Evolutionary conservation across 1,140 invertebrate species (phyloP), one percentile per base, ranked within the genome.

Genomic region (Medauroidea extradentata): DNA sequence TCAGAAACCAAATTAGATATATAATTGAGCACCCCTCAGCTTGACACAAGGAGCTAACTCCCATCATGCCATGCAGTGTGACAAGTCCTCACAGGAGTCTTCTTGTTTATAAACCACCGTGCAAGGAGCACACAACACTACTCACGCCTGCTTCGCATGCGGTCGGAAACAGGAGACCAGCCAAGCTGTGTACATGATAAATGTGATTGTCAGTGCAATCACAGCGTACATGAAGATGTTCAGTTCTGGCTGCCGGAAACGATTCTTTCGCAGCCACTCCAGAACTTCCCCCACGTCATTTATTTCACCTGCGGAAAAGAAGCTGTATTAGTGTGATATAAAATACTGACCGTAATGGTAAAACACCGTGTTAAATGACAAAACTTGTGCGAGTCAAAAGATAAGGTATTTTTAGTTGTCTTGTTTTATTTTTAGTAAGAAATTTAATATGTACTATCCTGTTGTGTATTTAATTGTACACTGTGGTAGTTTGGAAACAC

Each of bases 161-260:
- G 85, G 78, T 66, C 88, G 87, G 71, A 96, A 93, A 74, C 92
- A 95, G 70, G 94, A 92, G 38, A 96, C 77, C 18, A 96, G 76
- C 73, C 96, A 94, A 11, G 90, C 85, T 1, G 94, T 96, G 73
- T 96, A 96, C 71, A 94, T 79, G 3, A 94, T 80, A 68, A 96
- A 96, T 23, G 89, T 86, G 61, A 92, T 76, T 49, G 88, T 87
- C 56, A 95, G 85, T 0, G 90, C 91, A 66, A 92, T 86, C 64
- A 96, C 78, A 52, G 89, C 91, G 71, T 95, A 96, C 93, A 96
- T 95, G 71, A 96, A 96, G 58, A 96, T 84, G 69, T 94, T 96
- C 16, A 97, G 74, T 74, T 97, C 94, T 0, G 93, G 93, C 68
- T 94, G 91, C 25, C 92, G 81, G 78, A 94, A 96, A 57, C 94